These are phyloP conservation scores for Elephantulus edwardii DNA, from an alignment of 2,113 vertebrate genomes.

Conservation along the genomic window DNA sequence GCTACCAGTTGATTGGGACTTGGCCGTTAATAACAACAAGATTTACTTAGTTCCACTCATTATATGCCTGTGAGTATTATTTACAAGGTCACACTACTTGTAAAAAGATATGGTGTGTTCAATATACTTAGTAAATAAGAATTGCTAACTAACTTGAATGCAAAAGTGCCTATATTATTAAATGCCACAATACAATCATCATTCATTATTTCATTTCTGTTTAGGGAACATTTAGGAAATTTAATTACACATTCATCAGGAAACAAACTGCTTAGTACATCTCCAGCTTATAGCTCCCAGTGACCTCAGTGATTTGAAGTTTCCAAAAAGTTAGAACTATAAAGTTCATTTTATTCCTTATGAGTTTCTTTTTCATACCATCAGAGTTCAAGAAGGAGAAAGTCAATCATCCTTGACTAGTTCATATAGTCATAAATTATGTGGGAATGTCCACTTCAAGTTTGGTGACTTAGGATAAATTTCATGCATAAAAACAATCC, in stretches of 20 bases:
- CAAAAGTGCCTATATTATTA: background rate
- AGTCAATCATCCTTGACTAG: background rate
- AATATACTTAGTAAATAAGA: background rate
- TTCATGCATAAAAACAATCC: too few relatives aligned
- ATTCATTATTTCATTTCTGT: background rate
- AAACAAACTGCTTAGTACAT: background rate
- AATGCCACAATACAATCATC: background rate
- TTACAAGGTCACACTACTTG: too few relatives aligned
- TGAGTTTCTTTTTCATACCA: slow-evolving; percentile 52
- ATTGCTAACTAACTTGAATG: background rate
- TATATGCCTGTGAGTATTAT: too few relatives aligned
- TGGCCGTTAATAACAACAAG: too few relatives aligned
- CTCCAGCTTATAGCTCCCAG: slow-evolving; percentile 23
- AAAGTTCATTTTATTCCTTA: slow-evolving; percentile 44
- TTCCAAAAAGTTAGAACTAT: slow-evolving; percentile 45
- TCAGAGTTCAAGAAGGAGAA: slow-evolving; percentile 62
- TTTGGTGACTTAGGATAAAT: too few relatives aligned
- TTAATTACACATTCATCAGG: background rate
- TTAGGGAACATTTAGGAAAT: background rate
- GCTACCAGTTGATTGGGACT: too few relatives aligned
- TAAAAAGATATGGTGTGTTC: background rate
- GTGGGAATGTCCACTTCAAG: too few relatives aligned
- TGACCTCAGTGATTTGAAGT: slow-evolving; percentile 27
- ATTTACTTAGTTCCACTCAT: too few relatives aligned
- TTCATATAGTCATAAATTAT: too few relatives aligned